Base-by-base conservation (phyloP, 2,113 vertebrate genomes). In the Saguinus midas region DNA sequence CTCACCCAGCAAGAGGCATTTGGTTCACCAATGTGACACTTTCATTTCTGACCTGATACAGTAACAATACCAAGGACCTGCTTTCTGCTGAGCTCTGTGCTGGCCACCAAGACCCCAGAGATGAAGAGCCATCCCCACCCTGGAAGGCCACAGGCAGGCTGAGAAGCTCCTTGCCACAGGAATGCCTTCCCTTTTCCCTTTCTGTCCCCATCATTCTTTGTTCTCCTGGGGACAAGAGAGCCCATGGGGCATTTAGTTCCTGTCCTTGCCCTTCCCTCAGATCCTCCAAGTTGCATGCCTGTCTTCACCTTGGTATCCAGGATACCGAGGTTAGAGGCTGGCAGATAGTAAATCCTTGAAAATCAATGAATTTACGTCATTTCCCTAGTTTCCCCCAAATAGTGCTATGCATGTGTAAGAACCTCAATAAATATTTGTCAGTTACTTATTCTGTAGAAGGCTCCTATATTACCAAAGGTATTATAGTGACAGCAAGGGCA, bases 291-390 rank as follows among this genome's bases (percentile, higher is more conserved):
- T n/a, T 13, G 5, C 29, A 25, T 2, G 1, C 32, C 20, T 13
- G 20, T 35, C 50, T 83, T 66, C 17, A 23, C 58, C 35, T 7
- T 0, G 14, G 3, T 17, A 5, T 32, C 29, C 37, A 58, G 25
- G 10, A 8, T 6, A 25, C 29, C 43, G 1, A 13, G 61, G 37
- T 0, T 1, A 76, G 3, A 21, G 17, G 8, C 29, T 27, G 27
- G 25, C 43, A 27, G 29, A 29, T 1, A 48, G 4, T 2, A 13
- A 78, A 45, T 5, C 1, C 17, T 18, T 45, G 61, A 32, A 17
- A 17, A 17, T 6, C 9, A 85, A 12, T 10, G 27, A 50, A 10
- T 16, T 17, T 5, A 6, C 0, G 0, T 20, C 25, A 45, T 14
- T 21, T 64, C 45, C 82, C 64, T 8, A 40, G n/a, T 5, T 35